A percentile compares a stretch with the other conserved stretches of the same genome.
These are phyloP conservation scores for Spisula solida DNA, from an alignment of 2,888 invertebrate genomes.

Conservation along the genomic window DNA sequence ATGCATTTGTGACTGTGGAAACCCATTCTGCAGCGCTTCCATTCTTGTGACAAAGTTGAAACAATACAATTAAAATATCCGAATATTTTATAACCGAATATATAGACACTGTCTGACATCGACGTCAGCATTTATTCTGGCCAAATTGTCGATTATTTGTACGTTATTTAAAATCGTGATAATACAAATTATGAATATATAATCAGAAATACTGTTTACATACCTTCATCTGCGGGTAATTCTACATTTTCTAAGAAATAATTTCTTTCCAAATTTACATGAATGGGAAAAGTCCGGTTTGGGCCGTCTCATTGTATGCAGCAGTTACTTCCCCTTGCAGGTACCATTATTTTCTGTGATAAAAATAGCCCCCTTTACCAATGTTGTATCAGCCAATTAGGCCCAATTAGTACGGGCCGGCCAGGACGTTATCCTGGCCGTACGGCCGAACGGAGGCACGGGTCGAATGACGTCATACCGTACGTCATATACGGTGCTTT, in stretches of 20 bases:
- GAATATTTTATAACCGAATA: constrained; percentile 2
- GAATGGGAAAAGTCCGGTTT: not conserved
- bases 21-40: not conserved
- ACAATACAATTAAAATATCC: not conserved
- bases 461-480: too few species aligned
- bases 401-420: too few species aligned
- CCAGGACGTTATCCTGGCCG: too few species aligned
- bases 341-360: too few species aligned
- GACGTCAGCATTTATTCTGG: not conserved
- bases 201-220: not conserved
- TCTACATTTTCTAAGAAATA: not conserved
- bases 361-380: too few species aligned
- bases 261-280: constrained; percentile 7
- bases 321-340: not conserved
- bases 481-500: too few species aligned
- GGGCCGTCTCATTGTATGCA: not conserved
- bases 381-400: too few species aligned
- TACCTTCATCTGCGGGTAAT: not conserved
- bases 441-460: too few species aligned
- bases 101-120: not conserved
- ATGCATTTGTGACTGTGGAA: not conserved
- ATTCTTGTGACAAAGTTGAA: not conserved
- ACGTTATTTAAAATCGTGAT: not conserved
- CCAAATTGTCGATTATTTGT: not conserved
- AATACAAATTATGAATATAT: not conserved